Percentiles rank a stretch among this genome's conserved stretches.
phyloP scores from a whole-genome alignment of 2,113 vertebrate species.

The Plecturocebus donacophilus region DNA sequence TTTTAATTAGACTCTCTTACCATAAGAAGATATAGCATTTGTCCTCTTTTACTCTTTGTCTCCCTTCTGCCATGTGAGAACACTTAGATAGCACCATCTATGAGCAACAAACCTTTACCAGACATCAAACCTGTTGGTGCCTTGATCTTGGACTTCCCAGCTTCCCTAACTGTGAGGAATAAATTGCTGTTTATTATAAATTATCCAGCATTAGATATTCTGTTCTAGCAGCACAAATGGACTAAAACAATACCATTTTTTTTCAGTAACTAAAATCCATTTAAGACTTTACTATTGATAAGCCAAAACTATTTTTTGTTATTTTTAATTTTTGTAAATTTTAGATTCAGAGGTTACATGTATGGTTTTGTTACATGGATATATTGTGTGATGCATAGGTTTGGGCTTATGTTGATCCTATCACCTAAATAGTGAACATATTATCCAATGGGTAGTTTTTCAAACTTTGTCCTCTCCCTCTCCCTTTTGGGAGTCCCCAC shows the following conservation, averaged over 20 bases:
- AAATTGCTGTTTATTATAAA: background rate
- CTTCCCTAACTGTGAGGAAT: background rate
- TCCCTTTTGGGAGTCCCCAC: too few relatives aligned
- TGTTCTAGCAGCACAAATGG: background rate
- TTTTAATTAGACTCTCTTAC: background rate
- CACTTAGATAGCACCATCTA: background rate
- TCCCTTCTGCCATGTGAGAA: background rate
- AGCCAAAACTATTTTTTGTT: background rate
- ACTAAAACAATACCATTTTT: background rate
- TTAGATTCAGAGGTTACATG: too few relatives aligned
- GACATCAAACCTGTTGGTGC: background rate
- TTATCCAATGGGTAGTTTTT: too few relatives aligned
- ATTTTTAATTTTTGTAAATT: too few relatives aligned
- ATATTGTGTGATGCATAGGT: too few relatives aligned
- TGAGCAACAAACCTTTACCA: background rate
- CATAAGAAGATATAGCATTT: rapidly evolving
- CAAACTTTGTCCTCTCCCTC: too few relatives aligned
- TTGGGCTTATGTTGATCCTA: too few relatives aligned
- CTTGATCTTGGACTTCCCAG: background rate
- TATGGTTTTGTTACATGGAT: too few relatives aligned
- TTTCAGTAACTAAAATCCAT: background rate
- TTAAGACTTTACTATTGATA: background rate
- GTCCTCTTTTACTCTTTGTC: too few relatives aligned
- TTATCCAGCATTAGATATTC: background rate
- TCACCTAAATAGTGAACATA: too few relatives aligned